Evolutionary conservation across 2,113 vertebrate species (phyloP).

Genomic region (Taxidea taxus): DNA sequence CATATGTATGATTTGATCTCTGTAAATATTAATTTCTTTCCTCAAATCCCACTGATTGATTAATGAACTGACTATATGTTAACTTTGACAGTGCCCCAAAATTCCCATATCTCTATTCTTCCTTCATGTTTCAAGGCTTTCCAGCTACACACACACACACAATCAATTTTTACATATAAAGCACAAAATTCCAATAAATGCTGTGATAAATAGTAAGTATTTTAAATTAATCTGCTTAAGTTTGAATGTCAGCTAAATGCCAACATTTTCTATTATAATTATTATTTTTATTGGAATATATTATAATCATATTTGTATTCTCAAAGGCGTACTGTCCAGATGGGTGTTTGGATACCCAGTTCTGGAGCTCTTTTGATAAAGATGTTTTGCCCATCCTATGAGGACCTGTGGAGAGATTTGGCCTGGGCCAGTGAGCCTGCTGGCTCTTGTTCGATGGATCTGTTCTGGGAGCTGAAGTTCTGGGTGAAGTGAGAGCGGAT

Average conservation of each 20-base stretch:
- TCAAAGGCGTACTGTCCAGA: constrained; percentile 74
- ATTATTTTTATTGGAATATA: neutral
- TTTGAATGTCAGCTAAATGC: constrained; percentile 72
- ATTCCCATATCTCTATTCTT: neutral
- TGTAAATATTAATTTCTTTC: neutral
- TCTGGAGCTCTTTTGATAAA: neutral
- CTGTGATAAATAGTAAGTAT: neutral
- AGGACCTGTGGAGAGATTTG: constrained; percentile 65
- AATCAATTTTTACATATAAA: neutral
- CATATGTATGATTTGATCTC: neutral
- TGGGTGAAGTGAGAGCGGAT: constrained; percentile 60
- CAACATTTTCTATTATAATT: neutral
- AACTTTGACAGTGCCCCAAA: neutral
- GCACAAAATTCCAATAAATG: neutral
- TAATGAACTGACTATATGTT: neutral
- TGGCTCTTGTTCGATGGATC: constrained; percentile 87
- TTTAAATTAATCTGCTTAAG: neutral
- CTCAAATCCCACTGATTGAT: neutral
- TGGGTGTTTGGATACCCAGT: constrained; percentile 15
- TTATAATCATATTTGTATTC: neutral
- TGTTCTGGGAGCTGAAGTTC: constrained; percentile 73
- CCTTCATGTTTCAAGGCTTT: neutral
- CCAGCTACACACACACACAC: neutral
- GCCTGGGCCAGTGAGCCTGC: constrained; percentile 76
- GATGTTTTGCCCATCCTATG: constrained; percentile 23